These are phyloP conservation scores for Eidolon dupreanum DNA, from an alignment of 2,797 vertebrate species.

Conservation along the genomic window DNA sequence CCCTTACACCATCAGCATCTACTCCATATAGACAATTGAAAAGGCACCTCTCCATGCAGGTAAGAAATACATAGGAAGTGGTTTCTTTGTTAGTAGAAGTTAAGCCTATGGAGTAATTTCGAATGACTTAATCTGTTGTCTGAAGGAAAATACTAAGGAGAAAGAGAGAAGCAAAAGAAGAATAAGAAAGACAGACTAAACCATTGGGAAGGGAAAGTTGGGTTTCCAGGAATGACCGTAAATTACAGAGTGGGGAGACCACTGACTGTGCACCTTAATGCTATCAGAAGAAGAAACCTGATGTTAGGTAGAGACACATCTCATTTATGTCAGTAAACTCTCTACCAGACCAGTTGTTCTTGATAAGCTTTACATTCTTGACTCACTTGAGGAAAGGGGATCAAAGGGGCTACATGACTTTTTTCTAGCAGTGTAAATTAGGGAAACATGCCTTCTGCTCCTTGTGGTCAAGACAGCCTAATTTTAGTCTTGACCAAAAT, in stretches of 20 bases:
- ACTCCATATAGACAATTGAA: conserved; percentile 97
- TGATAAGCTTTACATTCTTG: conserved; percentile 26
- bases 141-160: not conserved
- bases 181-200: not conserved
- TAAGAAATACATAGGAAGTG: conserved; percentile 72
- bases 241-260: conserved; percentile 34
- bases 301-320: not conserved
- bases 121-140: not conserved
- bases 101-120: not conserved
- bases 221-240: conserved; percentile 39
- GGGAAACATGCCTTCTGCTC: not conserved
- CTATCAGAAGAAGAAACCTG: conserved; percentile 26
- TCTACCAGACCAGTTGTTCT: not conserved
- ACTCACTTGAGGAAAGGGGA: not conserved
- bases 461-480: not conserved
- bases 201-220: conserved; percentile 14
- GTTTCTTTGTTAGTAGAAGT: not conserved
- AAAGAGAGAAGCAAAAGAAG: not conserved
- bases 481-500: not conserved
- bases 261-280: not conserved
- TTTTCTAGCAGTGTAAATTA: not conserved
- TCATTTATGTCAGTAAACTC: not conserved
- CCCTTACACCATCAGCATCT: conserved; percentile 91
- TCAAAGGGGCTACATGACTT: not conserved
- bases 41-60: conserved; percentile 95